phyloP scores from a whole-genome alignment of 2,797 vertebrate genomes.

The Poliocrania exsul region DNA sequence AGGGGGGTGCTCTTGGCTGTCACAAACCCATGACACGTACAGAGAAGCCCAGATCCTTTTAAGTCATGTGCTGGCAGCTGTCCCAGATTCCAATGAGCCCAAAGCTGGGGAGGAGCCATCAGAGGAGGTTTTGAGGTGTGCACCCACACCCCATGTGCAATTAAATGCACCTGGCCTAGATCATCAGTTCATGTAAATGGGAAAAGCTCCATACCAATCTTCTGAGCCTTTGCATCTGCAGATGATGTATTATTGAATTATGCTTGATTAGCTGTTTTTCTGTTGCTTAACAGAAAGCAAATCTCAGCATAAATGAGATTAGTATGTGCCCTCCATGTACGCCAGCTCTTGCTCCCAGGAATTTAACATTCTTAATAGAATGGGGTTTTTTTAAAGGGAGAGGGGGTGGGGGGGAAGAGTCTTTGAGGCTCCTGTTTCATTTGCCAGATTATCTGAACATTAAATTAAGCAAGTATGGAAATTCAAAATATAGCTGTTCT shows the following conservation, averaged over 20 bases:
- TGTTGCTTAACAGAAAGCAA: slow-evolving; percentile 70
- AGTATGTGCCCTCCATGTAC: slow-evolving; percentile 52
- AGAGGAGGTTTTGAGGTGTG: slow-evolving; percentile 21
- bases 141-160: background rate
- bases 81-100: background rate
- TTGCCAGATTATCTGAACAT: slow-evolving; percentile 65
- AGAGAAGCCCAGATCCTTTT: background rate
- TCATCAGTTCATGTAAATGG: slow-evolving; percentile 18
- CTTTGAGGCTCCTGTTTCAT: slow-evolving; percentile 56
- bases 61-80: background rate
- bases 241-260: slow-evolving; percentile 70
- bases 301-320: slow-evolving; percentile 69
- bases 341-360: slow-evolving; percentile 50
- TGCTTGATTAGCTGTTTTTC: slow-evolving; percentile 68
- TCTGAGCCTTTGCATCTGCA: slow-evolving; percentile 52
- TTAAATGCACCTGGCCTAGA: slow-evolving; percentile 47
- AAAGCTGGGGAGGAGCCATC: slow-evolving; percentile 6
- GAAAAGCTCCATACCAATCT: slow-evolving; percentile 37
- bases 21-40: fast-evolving
- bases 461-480: slow-evolving; percentile 67
- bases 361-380: slow-evolving; percentile 57
- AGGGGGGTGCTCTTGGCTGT: background rate
- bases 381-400: background rate
- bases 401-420: background rate
- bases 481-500: slow-evolving; percentile 61